Conservation (phyloP, 2,888 invertebrate genomes). For the Tenodera sinensis region DNA sequence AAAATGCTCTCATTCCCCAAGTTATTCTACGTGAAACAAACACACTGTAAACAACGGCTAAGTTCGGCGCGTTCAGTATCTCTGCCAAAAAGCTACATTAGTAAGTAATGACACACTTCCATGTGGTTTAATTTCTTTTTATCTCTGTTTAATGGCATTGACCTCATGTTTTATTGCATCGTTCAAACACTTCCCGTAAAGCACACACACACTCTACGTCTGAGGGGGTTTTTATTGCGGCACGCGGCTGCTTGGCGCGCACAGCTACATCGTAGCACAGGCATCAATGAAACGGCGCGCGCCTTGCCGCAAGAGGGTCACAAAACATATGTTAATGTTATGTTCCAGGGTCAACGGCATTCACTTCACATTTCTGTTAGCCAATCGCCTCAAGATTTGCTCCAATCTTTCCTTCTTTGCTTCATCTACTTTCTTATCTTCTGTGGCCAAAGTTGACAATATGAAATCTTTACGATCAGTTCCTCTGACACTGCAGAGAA, state of each 20-base stretch:
- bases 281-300: neutral
- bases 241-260: neutral
- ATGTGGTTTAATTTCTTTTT: neutral
- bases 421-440: neutral
- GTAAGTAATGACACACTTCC: neutral
- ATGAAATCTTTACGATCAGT: no score
- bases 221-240: neutral
- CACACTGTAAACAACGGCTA: neutral
- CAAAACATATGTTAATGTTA: neutral
- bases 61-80: neutral
- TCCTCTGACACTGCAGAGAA: no score
- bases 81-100: neutral
- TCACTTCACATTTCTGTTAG: neutral
- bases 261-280: neutral
- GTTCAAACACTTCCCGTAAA: neutral
- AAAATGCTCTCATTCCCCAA: no score
- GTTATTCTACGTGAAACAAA: neutral
- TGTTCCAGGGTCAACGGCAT: neutral
- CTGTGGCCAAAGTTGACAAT: no score
- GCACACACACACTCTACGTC: neutral
- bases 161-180: neutral
- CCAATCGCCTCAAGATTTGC: neutral
- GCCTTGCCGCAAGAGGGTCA: neutral
- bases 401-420: neutral
- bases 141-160: neutral